Conservation (phyloP, 1,140 invertebrate species). For the Leptonema lineaticorne region DNA sequence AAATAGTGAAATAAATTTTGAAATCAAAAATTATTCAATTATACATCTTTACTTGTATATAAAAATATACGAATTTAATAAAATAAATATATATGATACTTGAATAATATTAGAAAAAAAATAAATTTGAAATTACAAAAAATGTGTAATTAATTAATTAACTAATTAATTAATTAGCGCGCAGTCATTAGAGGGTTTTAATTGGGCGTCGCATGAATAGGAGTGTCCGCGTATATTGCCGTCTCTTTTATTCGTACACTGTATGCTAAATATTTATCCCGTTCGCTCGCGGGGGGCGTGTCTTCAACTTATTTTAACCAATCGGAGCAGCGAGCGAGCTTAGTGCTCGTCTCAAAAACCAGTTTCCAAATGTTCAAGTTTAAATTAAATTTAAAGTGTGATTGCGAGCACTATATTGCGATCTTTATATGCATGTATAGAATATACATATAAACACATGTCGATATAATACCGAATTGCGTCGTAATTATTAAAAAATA, state of each 20-base stretch:
- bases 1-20: too few relatives aligned
- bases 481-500: too few relatives aligned
- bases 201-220: not conserved
- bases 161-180: not conserved
- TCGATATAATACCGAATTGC: too few relatives aligned
- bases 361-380: conserved; percentile 57
- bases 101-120: not conserved
- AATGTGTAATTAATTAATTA: not conserved
- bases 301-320: conserved; percentile 48
- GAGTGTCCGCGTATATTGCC: conserved; percentile 1
- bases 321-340: conserved; percentile 54
- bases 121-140: not conserved
- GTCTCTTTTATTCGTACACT: conserved; percentile 50
- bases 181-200: not conserved
- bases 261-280: conserved; percentile 47
- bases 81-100: not conserved
- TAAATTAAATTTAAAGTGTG: conserved; percentile 58
- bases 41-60: not conserved
- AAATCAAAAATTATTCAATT: not conserved
- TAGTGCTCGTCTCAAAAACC: conserved; percentile 58
- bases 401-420: conserved; percentile 58
- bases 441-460: too few relatives aligned
- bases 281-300: conserved; percentile 54
- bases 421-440: too few relatives aligned
- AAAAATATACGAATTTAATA: not conserved